Evolutionary conservation across 2,797 vertebrate species (phyloP), one percentile per base, ranked within the genome.

Genomic region (Crenichthys baileyi): DNA sequence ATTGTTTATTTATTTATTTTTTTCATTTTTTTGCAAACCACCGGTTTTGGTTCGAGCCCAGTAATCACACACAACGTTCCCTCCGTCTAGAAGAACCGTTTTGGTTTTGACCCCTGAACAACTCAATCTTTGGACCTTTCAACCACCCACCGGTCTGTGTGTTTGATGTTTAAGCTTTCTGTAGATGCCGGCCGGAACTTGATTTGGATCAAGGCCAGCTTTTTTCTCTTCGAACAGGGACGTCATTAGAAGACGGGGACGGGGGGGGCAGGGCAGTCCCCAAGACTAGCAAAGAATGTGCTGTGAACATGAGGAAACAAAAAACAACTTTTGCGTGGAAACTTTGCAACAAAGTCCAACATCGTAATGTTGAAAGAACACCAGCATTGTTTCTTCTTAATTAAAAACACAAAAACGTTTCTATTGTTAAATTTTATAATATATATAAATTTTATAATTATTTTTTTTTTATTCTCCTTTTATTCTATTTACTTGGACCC

Each of bases 251-350:
- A 67, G 4, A 41, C 20, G 15, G 8, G 4, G 36, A 20, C 36
- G 36, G 15, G 8, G 4, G 36, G 36, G 63, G 36, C 36, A 4
- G 36, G 36, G 63, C 72, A 77, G 82, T 58, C 80, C 80, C 55
- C 55, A 9, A 29, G 31, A 75, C 26, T 31, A 48, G 48, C 11
- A 48, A 48, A 48, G 48, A 48, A 48, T 48, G 5, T 61, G 26
- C 13, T 2, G 5, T 61, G 26, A 61, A 56, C 11, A 56, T n/a
- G 55, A 36, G 36, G 36, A 36, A 36, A 36, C 36, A 36, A 36
- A 36, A 36, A 36, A 36, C 36, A 36, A 4, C 36, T 36, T 36
- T 36, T 36, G 36, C 36, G 36, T 36, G 36, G 3, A 36, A 36
- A 36, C 36, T 36, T 29, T 29, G 58, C 26, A 5, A 31, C 15